Evolutionary conservation across 2,797 vertebrate genomes (phyloP), one percentile per base, ranked within the genome.

Genomic region (Schizothorax lantsangensis): DNA sequence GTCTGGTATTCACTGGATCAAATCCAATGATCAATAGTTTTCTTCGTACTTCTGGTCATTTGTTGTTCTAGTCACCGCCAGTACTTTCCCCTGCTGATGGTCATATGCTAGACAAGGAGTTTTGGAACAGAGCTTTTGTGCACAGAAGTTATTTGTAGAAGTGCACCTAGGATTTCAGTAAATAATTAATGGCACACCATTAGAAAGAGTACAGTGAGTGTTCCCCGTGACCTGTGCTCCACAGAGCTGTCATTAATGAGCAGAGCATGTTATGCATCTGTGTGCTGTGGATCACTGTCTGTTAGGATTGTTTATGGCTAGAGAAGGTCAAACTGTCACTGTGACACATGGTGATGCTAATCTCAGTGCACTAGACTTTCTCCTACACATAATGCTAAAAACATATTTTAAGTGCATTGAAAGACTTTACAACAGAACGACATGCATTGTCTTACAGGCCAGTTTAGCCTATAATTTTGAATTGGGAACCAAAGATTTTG

Each of bases 311-410:
- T 84, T 81, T 88, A 81, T 12, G 11, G 57, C 30, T 45, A 7
- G 77, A 88, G 80, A 88, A 86, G 82, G 74, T 69, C 81, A 72
- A 6, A 30, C 47, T 64, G 81, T 84, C 81, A 80, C 23, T 26
- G 33, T n/a, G 83, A 47, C 66, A 68, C 38, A 30, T 11, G 14
- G 3, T 62, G n/a, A 62, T 1, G 54, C 40, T 74, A 75, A 75
- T 62, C 54, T n/a, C 38, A 73, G 26, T 14, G 5, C 52, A 4
- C 23, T 45, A 12, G 15, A 1, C 17, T 5, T 43, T 66, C 79
- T 21, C 26, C 36, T 43, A 40, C 54, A 26, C n/a, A 40, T 40
- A n/a, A n/a, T 15, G 12, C 75, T 15, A 17, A 79, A 59, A 62
- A 26, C 77, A 79, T 59, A 79, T 62, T 79, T 26, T 59, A 79